These are phyloP conservation scores for Enteromius viviparus DNA, from an alignment of 2,797 vertebrate genomes.

Conservation along the genomic window DNA sequence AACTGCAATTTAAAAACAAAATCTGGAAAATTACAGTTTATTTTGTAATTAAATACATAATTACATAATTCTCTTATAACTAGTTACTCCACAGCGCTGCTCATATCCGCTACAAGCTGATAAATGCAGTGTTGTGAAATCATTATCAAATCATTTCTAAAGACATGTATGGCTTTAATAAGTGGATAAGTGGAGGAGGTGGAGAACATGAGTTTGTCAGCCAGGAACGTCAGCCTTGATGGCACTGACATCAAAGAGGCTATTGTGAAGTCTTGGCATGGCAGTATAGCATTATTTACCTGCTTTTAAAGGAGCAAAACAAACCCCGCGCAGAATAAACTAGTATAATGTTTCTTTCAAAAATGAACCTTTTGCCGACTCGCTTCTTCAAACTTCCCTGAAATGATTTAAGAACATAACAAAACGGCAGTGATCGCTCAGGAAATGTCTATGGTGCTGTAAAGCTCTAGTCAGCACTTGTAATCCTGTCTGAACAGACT, in stretches of 20 bases:
- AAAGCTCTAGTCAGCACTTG: slow-evolving; percentile 57
- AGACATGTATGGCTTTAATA: slow-evolving; percentile 37
- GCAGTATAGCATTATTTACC: slow-evolving; percentile 4
- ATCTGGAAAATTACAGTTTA: neutral
- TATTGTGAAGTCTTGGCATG: neutral
- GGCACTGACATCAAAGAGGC: neutral
- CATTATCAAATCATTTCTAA: neutral
- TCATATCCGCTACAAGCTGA: neutral
- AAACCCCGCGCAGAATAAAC: neutral
- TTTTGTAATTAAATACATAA: neutral
- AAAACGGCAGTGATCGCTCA: neutral
- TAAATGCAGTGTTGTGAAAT: slow-evolving; percentile 20
- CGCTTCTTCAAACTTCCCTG: neutral
- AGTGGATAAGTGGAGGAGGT: slow-evolving; percentile 51
- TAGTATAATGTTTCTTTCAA: neutral
- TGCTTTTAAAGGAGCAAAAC: neutral
- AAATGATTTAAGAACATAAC: neutral
- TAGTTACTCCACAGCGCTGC: neutral
- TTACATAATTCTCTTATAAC: neutral
- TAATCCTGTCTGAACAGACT: slow-evolving; percentile 70
- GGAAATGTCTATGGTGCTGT: neutral
- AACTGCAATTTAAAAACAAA: neutral
- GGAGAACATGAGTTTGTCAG: slow-evolving; percentile 1
- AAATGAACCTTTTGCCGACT: neutral
- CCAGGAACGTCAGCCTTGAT: neutral